Evolutionary conservation across 2,888 invertebrate genomes (phyloP).

Genomic region (Camponotus fellah): DNA sequence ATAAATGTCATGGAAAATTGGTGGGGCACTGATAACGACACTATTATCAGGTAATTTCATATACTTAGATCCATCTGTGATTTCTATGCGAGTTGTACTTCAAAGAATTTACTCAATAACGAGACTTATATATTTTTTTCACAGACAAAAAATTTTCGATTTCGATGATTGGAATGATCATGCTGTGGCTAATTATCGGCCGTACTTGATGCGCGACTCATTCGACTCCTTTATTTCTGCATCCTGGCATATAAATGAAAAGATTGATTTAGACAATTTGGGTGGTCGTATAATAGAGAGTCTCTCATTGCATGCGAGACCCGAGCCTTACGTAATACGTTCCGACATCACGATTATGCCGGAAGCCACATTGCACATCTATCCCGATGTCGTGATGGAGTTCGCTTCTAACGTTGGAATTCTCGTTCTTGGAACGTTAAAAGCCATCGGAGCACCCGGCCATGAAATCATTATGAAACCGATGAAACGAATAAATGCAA

Average conservation of each 20-base stretch:
- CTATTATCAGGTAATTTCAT: constrained; percentile 88
- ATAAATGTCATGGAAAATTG: constrained; percentile 97
- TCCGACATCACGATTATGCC: constrained; percentile 99
- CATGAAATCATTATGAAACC: constrained; percentile 94
- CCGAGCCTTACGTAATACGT: constrained; percentile 92
- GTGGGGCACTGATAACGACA: constrained; percentile 95
- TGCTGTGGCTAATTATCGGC: constrained; percentile 96
- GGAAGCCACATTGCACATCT: constrained; percentile 93
- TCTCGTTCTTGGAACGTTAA: constrained; percentile 95
- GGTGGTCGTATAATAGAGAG: constrained; percentile 92
- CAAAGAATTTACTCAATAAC: not conserved
- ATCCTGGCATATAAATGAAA: constrained; percentile 88
- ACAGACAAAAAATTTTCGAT: constrained; percentile 93
- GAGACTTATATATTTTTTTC: not conserved
- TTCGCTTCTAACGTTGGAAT: constrained; percentile 98
- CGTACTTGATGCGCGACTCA: constrained; percentile 93
- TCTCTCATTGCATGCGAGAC: constrained; percentile 89
- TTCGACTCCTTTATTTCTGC: constrained; percentile 93
- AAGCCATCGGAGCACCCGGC: constrained; percentile 93
- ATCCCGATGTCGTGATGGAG: constrained; percentile 96
- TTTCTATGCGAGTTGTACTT: not conserved
- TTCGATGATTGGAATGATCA: constrained; percentile 99
- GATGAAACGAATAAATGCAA: constrained; percentile 64
- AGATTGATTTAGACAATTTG: constrained; percentile 89
- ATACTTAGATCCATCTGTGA: not conserved